Percentiles rank a stretch among this genome's conserved stretches.
phyloP scores from a whole-genome alignment of 2,888 invertebrate species.

The Pyrrhosoma nymphula region DNA sequence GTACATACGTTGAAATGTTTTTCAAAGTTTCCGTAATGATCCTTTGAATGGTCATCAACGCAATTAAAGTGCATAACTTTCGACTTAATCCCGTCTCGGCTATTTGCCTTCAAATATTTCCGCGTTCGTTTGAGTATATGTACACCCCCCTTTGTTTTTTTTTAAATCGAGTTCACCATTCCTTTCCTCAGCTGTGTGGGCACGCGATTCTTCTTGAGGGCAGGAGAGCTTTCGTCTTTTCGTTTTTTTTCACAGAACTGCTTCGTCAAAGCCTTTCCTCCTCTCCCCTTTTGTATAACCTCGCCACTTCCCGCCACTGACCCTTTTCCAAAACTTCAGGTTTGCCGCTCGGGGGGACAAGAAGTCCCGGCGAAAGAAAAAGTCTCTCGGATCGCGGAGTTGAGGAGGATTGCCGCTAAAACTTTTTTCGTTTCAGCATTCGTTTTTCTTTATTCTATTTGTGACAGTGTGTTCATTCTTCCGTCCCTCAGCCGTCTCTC shows the following conservation, averaged over 20 bases:
- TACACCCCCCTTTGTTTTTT: not conserved
- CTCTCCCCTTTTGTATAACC: not conserved
- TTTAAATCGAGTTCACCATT: constrained; percentile 6
- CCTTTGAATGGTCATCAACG: not conserved
- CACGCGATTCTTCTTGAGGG: constrained; percentile 2
- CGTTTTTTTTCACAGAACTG: not conserved
- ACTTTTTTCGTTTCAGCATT: not conserved
- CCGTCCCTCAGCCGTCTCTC: not conserved
- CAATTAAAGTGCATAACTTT: not conserved
- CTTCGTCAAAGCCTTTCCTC: not conserved
- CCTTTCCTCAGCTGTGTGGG: not conserved
- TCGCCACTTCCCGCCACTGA: not conserved
- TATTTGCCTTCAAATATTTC: not conserved
- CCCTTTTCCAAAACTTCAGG: not conserved
- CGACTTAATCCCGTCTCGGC: not conserved
- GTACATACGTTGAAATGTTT: no score
- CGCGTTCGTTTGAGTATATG: not conserved
- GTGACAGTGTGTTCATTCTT: not conserved
- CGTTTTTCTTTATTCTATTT: not conserved
- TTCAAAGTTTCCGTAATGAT: no score
- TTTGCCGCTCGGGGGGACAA: not conserved
- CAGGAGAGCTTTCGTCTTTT: not conserved
- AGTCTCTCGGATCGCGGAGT: not conserved
- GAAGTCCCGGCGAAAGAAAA: not conserved
- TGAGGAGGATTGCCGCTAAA: not conserved